Base-by-base conservation (phyloP, 1,140 invertebrate species). In the Hesperophylax magnus region DNA sequence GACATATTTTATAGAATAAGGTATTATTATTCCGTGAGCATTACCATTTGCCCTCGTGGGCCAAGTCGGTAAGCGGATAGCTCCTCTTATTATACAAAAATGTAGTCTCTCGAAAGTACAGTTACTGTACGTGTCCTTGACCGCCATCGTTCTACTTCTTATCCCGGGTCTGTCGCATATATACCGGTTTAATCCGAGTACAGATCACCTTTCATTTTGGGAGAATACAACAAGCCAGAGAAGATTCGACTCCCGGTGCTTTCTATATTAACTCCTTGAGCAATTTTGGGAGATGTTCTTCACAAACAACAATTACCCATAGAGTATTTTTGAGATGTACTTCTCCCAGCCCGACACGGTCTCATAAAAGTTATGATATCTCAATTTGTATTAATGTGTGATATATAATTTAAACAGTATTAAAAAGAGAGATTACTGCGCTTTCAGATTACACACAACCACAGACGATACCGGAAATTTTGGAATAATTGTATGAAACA, bases 61-160 rank as follows among this genome's bases (percentile, higher is more conserved):
- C 24, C 58, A 47, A 47, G 39, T 61, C 18, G 18, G 58, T 6
- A 15, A 20, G 7, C 63, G 11, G 63, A 27, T 31, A 67, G 27
- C 14, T 27, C 63, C 31, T 22, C 11, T 31, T 27, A 67, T 67
- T 31, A 67, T n/a, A 67, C 63, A 67, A 78, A 78, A 67, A 67
- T 67, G 63, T 67, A 27, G 67, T 80, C 31, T 54, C 53, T 60
- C 17, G 15, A 61, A 54, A 72, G 56, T 80, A 80, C 78, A 53
- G 78, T 80, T 61, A 71, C 18, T 31, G 20, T 39, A n/a, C 61
- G 69, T 61, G 78, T 80, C 78, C 78, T 80, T 80, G 78, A 80
- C 78, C 78, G 78, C n/a, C 67, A 61, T 27, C 58, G 69, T 27
- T 56, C 65, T 52, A 80, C 78, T 80, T 80, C 31, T 72, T 31